A percentile compares a stretch with the other conserved stretches of the same genome.
phyloP scores from a whole-genome alignment of 53 echinoderm and acorn worm species.

The Apostichopus leukothele region DNA sequence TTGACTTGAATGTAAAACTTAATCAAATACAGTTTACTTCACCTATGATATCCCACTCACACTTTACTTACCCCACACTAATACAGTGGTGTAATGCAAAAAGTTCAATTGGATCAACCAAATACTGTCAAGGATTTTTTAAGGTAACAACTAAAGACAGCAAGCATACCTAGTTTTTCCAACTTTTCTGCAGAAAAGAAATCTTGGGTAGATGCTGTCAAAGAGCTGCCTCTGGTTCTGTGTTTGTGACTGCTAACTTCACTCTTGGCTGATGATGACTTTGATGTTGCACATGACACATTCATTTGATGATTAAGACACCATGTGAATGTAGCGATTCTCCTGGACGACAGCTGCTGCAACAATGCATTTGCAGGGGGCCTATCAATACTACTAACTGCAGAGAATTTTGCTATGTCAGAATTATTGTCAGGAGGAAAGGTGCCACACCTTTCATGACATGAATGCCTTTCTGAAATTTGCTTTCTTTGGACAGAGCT shows the following conservation, averaged over 20 bases:
- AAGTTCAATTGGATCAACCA: too few relatives aligned
- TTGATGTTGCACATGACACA: conserved; percentile 49
- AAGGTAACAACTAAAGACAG: too few relatives aligned
- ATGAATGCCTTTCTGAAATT: background rate
- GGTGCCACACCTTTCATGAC: conserved; percentile 18
- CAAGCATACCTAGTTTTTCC: conserved; percentile 71
- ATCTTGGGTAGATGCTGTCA: conserved; percentile 63
- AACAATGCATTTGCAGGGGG: conserved; percentile 24
- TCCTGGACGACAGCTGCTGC: conserved; percentile 47
- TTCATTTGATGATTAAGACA: conserved; percentile 71
- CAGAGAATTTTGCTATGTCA: background rate
- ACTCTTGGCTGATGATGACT: conserved; percentile 59
- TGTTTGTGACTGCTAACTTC: conserved; percentile 59
- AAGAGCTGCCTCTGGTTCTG: conserved; percentile 54
- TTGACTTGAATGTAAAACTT: too few relatives aligned
- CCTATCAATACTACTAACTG: background rate
- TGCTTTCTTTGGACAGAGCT: background rate
- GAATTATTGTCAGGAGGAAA: conserved; percentile 15
- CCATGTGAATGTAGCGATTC: conserved; percentile 78
- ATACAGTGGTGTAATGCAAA: too few relatives aligned
- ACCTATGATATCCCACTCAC: too few relatives aligned
- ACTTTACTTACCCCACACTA: too few relatives aligned
- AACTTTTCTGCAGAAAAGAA: conserved; percentile 75
- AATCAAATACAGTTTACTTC: too few relatives aligned
- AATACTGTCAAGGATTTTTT: too few relatives aligned